Base-by-base conservation (phyloP, 2,113 vertebrate genomes). In the Setophaga coronata region DNA sequence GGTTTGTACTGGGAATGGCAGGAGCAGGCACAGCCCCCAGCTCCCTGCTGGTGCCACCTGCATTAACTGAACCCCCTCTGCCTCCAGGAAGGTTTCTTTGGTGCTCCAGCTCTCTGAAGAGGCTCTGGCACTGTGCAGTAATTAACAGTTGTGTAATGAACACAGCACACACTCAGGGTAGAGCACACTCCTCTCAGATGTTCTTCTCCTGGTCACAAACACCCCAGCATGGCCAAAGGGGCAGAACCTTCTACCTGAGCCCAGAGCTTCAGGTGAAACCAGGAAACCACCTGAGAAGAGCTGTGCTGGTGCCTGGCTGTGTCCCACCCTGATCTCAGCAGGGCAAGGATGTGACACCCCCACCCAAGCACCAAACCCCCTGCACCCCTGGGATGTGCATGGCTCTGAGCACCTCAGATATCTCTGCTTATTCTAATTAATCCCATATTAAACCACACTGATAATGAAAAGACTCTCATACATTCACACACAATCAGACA, bases 351-450 rank as follows among this genome's bases (percentile, higher is more conserved):
- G 14, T 4, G 21, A 72, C 2, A 4, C 5, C 53, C 34, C 45
- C 78, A 45, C 7, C 29, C 77, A 40, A 33, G 34, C 64, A 67
- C 19, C 50, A 54, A 58, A 77, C 8, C 29, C 56, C 33, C 34
- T 0, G 4, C 25, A 24, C 19, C 25, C 38, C 50, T 48, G 28
- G 1, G 15, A n/a, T 18, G n/a, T 10, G 72, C 43, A 3, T 0
- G 29, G 40, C 33, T 65, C 54, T 20, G 73, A 65, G 62, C 20
- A 14, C n/a, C 82, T 71, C 36, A 36, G 54, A 6, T 9, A 58
- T 10, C 70, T 36, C 18, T 23, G 45, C 40, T 70, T 24, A n/a
- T 36, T 66, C 61, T 28, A 85, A 70, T 78, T 82, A 77, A 85
- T 54, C 60, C 60, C 45, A 29, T 3, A 45, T 45, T 54, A 93